Conservation (phyloP, 2,113 vertebrate genomes). For the Mustela nigripes region DNA sequence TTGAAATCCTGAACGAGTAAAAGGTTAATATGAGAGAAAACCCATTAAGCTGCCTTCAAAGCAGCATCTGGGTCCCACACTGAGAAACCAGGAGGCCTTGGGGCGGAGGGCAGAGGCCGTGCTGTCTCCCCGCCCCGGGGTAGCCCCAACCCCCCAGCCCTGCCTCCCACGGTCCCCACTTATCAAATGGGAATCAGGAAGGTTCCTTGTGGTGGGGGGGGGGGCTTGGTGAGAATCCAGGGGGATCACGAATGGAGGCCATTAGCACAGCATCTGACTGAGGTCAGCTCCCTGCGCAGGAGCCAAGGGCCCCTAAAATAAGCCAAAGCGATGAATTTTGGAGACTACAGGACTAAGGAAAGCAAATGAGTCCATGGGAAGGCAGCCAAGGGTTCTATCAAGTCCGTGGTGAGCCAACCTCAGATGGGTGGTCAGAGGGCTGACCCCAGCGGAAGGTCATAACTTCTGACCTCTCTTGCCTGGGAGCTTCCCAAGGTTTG, state of each 20-base stretch:
- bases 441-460: not conserved
- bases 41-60: not conserved
- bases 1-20: not conserved
- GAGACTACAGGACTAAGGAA: not conserved
- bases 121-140: fast-evolving
- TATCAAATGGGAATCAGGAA: not conserved
- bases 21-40: not conserved
- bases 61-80: not conserved
- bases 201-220: not conserved
- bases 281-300: not conserved
- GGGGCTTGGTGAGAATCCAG: too few relatives aligned
- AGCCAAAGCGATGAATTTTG: not conserved
- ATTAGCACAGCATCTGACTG: too few relatives aligned
- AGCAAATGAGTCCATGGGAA: not conserved
- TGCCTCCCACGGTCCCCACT: not conserved
- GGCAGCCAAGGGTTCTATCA: too few relatives aligned
- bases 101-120: fast-evolving
- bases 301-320: not conserved
- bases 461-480: not conserved
- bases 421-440: not conserved
- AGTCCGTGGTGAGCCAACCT: not conserved
- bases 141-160: fast-evolving
- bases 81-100: not conserved
- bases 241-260: not conserved
- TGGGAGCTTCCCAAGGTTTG: not conserved